These are phyloP conservation scores for Pituophis catenifer DNA, from an alignment of 2,113 vertebrate genomes.

Conservation along the genomic window DNA sequence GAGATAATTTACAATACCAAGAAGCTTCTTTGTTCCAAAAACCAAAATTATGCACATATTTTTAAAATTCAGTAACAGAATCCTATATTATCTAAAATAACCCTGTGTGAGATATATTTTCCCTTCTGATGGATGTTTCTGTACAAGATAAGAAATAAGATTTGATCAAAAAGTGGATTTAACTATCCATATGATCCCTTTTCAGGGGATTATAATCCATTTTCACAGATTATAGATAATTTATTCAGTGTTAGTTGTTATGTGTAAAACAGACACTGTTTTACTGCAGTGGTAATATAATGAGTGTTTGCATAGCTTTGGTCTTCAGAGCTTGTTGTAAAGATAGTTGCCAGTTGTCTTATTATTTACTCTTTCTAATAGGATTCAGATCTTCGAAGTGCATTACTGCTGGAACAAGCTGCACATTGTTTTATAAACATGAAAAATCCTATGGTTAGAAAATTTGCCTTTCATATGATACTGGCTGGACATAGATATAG, in stretches of 20 bases:
- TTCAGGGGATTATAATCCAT: neutral
- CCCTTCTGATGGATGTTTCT: neutral
- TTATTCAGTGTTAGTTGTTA: neutral
- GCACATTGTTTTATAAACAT: slow-evolving; percentile 98
- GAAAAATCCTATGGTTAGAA: slow-evolving; percentile 95
- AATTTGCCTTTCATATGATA: slow-evolving; percentile 99
- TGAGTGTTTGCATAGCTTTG: neutral
- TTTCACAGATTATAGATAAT: neutral
- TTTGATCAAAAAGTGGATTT: neutral
- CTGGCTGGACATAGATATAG: slow-evolving; percentile 94
- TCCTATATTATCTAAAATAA: neutral
- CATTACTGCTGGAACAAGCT: slow-evolving; percentile 93
- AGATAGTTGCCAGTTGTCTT: neutral
- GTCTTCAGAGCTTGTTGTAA: neutral
- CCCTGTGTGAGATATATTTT: neutral
- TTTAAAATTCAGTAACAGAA: neutral
- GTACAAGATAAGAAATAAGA: neutral
- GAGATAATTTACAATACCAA: neutral
- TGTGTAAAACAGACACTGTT: neutral
- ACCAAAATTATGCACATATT: too few species aligned
- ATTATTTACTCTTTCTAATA: slow-evolving; percentile 56
- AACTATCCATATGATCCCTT: neutral
- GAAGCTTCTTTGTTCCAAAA: neutral
- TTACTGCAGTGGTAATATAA: neutral
- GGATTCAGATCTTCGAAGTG: slow-evolving; percentile 97